Conservation (phyloP, 2,888 invertebrate species). For the Tridacna gigas region DNA sequence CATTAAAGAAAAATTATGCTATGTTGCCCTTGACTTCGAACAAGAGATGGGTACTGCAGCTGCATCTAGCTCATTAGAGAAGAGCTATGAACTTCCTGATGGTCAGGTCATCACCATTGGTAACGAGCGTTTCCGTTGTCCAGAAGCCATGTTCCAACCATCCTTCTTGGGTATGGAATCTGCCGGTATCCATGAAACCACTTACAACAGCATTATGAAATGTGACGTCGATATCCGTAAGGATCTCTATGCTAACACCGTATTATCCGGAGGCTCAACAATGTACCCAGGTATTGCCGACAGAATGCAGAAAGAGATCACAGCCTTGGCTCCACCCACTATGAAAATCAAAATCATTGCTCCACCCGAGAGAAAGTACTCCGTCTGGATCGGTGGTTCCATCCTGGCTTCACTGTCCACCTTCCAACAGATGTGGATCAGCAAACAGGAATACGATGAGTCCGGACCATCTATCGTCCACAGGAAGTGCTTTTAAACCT, state of each 20-base stretch:
- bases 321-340: constrained; percentile 16
- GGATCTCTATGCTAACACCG: constrained; percentile 39
- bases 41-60: constrained; percentile 17
- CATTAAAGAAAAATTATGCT: constrained; percentile 18
- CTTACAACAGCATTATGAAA: constrained; percentile 23
- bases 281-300: constrained; percentile 29
- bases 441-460: constrained; percentile 24
- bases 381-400: constrained; percentile 25
- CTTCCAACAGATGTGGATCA: constrained; percentile 29
- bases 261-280: constrained; percentile 21
- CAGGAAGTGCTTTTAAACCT: constrained; percentile 20
- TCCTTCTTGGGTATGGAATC: constrained; percentile 82
- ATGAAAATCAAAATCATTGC: constrained; percentile 19
- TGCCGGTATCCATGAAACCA: constrained; percentile 26
- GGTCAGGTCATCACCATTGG: constrained; percentile 57
- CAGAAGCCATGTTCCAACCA: constrained; percentile 82
- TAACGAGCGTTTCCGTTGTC: constrained; percentile 78
- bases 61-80: constrained; percentile 15
- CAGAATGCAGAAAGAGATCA: constrained; percentile 25
- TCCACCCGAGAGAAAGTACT: constrained; percentile 24
- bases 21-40: constrained; percentile 21
- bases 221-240: constrained; percentile 26
- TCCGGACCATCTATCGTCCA: constrained; percentile 24
- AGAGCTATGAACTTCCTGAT: constrained; percentile 23
- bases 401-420: constrained; percentile 23